These are phyloP conservation scores for Hypena proboscidalis DNA, from an alignment of 2,888 invertebrate species.

Conservation along the genomic window DNA sequence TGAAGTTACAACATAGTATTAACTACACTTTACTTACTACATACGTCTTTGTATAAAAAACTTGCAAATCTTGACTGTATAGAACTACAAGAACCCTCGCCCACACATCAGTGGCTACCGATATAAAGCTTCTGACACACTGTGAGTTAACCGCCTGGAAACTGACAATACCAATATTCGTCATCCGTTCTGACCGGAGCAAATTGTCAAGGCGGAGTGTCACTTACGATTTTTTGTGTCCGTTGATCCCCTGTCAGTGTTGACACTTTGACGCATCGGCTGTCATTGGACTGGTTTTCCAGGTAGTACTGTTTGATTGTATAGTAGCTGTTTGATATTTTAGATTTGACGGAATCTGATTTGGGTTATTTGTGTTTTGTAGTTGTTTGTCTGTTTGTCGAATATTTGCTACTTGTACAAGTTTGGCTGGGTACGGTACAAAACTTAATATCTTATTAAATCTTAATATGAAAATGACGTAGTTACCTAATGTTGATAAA, in stretches of 20 bases:
- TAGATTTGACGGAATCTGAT: conserved; percentile 3
- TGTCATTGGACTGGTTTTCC: conserved; percentile 49
- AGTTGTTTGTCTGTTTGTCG: background rate
- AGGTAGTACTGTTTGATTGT: conserved; percentile 30
- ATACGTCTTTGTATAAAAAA: no score
- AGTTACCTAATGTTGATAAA: no score
- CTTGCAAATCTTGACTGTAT: no score
- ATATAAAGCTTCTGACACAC: conserved; percentile 15
- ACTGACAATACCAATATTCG: conserved; percentile 49
- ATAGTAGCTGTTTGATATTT: conserved; percentile 14
- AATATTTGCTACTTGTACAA: background rate
- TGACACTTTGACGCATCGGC: conserved; percentile 73
- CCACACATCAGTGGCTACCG: background rate
- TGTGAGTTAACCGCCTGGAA: conserved; percentile 50
- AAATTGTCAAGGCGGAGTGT: conserved; percentile 66
- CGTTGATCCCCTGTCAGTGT: conserved; percentile 60
- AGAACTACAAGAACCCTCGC: conserved; percentile 4
- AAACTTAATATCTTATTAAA: no score
- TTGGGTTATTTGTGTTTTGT: background rate
- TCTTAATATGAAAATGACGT: no score
- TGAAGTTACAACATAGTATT: no score
- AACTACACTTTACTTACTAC: no score
- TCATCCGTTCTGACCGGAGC: conserved; percentile 62
- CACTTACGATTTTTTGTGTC: conserved; percentile 54
- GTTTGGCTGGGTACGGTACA: no score